phyloP scores from a whole-genome alignment of 2,797 vertebrate genomes.

The Microctenopoma stevenorrisi region DNA sequence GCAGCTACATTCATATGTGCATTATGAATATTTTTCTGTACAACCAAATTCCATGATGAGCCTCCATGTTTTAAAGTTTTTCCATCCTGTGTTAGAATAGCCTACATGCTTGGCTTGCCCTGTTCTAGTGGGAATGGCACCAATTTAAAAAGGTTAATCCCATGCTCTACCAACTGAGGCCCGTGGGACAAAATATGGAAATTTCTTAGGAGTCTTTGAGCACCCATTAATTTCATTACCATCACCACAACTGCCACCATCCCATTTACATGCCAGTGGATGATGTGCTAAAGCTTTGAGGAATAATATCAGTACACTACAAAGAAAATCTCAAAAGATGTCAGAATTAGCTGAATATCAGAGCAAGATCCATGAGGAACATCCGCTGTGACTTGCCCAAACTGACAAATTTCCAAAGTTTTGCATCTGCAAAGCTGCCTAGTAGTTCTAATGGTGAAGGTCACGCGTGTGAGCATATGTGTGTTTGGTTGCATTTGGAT shows the following conservation, averaged over 20 bases:
- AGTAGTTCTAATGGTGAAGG: slow-evolving; percentile 19
- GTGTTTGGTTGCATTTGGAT: slow-evolving; percentile 72
- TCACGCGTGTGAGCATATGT: slow-evolving; percentile 22
- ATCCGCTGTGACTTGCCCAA: slow-evolving; percentile 13
- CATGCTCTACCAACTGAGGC: slow-evolving; percentile 55
- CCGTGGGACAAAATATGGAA: slow-evolving; percentile 67
- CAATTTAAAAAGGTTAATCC: slow-evolving; percentile 73
- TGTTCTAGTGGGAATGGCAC: slow-evolving; percentile 60
- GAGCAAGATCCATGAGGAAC: neutral
- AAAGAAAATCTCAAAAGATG: slow-evolving; percentile 3
- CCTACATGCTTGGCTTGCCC: slow-evolving; percentile 54
- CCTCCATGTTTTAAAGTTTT: slow-evolving; percentile 36
- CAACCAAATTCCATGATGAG: slow-evolving; percentile 22
- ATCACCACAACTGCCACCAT: slow-evolving; percentile 45
- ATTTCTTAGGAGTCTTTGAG: slow-evolving; percentile 65
- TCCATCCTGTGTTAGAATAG: slow-evolving; percentile 20
- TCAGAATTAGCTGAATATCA: slow-evolving; percentile 19
- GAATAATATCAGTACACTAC: slow-evolving; percentile 17
- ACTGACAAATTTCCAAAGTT: slow-evolving; percentile 17
- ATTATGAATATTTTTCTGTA: slow-evolving; percentile 1
- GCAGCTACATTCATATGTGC: neutral
- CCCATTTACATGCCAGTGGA: slow-evolving; percentile 46
- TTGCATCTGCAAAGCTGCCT: slow-evolving; percentile 4
- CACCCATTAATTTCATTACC: slow-evolving; percentile 71
- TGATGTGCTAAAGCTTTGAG: slow-evolving; percentile 33